A percentile compares a stretch with the other conserved stretches of the same genome.
Evolutionary conservation across 2,797 vertebrate species (phyloP).

Genomic region (Lophotriccus pileatus): DNA sequence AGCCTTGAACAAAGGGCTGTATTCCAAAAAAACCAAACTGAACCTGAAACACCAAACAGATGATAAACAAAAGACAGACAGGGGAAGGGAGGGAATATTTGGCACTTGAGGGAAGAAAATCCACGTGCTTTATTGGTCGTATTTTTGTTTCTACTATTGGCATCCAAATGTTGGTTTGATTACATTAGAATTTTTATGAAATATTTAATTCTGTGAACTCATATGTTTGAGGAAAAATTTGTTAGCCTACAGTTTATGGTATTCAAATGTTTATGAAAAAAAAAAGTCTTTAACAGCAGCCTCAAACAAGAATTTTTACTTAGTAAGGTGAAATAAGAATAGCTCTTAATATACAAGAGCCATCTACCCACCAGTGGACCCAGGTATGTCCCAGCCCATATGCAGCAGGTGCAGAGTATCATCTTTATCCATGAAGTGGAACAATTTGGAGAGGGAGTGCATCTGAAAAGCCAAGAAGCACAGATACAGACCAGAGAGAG

Average conservation of each 20-base stretch:
- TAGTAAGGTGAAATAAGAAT: not conserved
- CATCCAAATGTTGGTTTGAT: not conserved
- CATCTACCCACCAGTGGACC: not conserved
- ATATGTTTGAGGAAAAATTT: not conserved
- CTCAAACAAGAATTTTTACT: not conserved
- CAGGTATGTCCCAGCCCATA: not conserved
- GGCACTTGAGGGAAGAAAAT: not conserved
- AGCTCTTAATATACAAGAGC: not conserved
- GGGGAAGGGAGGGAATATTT: not conserved
- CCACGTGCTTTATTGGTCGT: not conserved
- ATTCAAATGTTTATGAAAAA: not conserved
- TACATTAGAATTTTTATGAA: not conserved
- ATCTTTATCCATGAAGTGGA: not conserved
- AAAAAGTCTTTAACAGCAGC: not conserved
- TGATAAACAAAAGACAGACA: not conserved
- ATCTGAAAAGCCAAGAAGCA: not conserved
- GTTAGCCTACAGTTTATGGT: not conserved
- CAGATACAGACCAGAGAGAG: not conserved
- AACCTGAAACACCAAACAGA: constrained; percentile 1
- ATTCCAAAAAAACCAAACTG: constrained; percentile 3
- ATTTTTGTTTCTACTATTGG: not conserved
- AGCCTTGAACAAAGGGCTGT: not conserved
- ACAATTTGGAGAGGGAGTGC: not conserved
- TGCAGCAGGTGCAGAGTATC: not conserved
- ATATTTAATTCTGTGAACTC: not conserved